Evolutionary conservation across 2,113 vertebrate species (phyloP), one percentile per base, ranked within the genome.

Genomic region (Pelmatolapia mariae): DNA sequence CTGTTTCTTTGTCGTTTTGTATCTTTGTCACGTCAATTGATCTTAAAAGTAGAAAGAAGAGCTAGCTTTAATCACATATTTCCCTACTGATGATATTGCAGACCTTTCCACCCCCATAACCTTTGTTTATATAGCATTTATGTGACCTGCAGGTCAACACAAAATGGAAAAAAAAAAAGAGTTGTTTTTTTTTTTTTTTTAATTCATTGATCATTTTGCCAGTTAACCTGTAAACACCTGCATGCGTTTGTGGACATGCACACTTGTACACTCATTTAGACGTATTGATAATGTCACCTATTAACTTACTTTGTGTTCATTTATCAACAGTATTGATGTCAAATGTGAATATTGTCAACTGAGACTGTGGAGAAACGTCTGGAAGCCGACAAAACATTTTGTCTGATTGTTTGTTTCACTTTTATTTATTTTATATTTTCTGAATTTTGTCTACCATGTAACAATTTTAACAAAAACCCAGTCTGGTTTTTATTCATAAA

Each of bases 401-500:
- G 92, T 95, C 89, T 76, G 87, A 91, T 87, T 87, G 88, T 94
- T 93, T 87, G 90, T 95, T 89, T 93, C 86, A 87, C 87, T 94
- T 94, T 92, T 90, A 94, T 95, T 95, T 93, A 93, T 93, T 95
- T 95, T 92, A 89, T 95, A 91, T 94, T 94, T 95, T 94, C 93
- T 82, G 59, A 89, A 94, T 91, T 96, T 95, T 96, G 95, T 96
- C 95, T 95, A 94, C 95, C 90, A 92, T 96, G 95, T 96, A 95
- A 94, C 93, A 86, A 92, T 92, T 94, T 94, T 91, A 95, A 94
- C 91, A 86, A 92, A 78, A 90, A 92, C 92, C 90, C 94, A 89
- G 94, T 95, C 89, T 93, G 88, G 93, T 96, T 97, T 97, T 95
- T 96, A 94, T 95, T 95, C 95, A 96, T 96, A 96, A 97, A 96